These are phyloP conservation scores for Volucella inanis DNA, from an alignment of 2,888 invertebrate genomes.

Conservation along the genomic window DNA sequence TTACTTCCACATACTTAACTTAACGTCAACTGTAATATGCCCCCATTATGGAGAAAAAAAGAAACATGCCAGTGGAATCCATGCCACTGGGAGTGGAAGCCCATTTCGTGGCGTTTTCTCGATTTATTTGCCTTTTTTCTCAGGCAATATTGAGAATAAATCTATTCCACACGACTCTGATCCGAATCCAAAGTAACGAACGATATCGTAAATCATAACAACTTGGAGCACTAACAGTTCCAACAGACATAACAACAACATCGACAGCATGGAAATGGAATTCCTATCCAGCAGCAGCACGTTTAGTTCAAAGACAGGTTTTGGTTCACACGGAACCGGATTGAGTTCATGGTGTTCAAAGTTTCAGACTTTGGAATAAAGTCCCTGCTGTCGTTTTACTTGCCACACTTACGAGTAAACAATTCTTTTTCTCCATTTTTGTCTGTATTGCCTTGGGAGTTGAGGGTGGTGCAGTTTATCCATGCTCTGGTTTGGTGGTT, in stretches of 20 bases:
- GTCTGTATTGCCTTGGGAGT: not conserved
- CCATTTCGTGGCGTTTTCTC: slow-evolving; percentile 4
- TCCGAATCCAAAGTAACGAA: not conserved
- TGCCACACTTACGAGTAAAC: slow-evolving; percentile 10
- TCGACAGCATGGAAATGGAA: slow-evolving; percentile 35
- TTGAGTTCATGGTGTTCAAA: slow-evolving; percentile 54
- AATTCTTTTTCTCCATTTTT: not conserved
- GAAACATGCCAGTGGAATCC: slow-evolving; percentile 33
- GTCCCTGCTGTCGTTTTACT: slow-evolving; percentile 24
- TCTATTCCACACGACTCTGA: slow-evolving; percentile 14
- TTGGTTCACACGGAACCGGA: slow-evolving; percentile 79
- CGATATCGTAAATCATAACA: slow-evolving; percentile 63
- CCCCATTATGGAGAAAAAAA: slow-evolving; percentile 11
- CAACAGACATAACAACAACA: not conserved
- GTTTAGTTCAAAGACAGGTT: slow-evolving; percentile 76
- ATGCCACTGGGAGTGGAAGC: slow-evolving; percentile 56
- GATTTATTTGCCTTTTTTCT: slow-evolving; percentile 10
- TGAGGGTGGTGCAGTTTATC: slow-evolving; percentile 58
- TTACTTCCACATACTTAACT: slow-evolving; percentile 9
- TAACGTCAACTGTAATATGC: slow-evolving; percentile 31
- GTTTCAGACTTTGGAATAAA: slow-evolving; percentile 2
- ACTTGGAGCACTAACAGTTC: not conserved
- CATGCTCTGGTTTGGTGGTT: slow-evolving; percentile 14
- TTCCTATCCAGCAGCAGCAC: slow-evolving; percentile 17
- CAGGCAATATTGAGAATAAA: slow-evolving; percentile 48